Evolutionary conservation across 2,888 invertebrate genomes (phyloP).

Genomic region (Strigamia transsilvanica): DNA sequence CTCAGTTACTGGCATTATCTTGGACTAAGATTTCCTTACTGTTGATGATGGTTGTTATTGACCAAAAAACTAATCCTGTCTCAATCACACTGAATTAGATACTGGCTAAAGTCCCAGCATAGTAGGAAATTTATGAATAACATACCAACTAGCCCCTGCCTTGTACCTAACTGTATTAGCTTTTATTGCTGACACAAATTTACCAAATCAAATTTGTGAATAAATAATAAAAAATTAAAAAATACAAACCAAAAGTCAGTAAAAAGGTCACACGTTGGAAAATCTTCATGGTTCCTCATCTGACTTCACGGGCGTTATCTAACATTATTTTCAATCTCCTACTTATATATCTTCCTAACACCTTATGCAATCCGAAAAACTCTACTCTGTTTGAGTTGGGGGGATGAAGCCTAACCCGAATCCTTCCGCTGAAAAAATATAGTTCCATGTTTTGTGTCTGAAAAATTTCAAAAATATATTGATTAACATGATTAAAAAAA

Average conservation of each 20-base stretch:
- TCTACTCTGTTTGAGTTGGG: not conserved
- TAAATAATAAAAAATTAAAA: not conserved
- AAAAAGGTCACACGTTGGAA: not conserved
- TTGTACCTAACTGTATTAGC: no score
- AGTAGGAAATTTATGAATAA: no score
- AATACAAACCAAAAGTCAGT: not conserved
- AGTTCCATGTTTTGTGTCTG: not conserved
- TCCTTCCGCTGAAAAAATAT: constrained; percentile 9
- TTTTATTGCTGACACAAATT: no score
- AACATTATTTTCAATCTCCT: not conserved
- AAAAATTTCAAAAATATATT: not conserved
- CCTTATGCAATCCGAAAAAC: not conserved
- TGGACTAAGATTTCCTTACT: no score
- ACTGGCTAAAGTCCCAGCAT: no score
- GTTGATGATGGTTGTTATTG: no score
- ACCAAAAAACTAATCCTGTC: no score
- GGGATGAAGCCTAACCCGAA: constrained; percentile 9
- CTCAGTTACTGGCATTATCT: no score
- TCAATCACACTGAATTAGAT: no score
- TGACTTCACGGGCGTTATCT: not conserved
- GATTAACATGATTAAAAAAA: not conserved
- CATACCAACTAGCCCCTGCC: no score
- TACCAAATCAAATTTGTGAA: not conserved
- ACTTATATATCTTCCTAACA: not conserved
- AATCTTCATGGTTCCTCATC: not conserved